Evolutionary conservation across 2,888 invertebrate genomes (phyloP), one percentile per base, ranked within the genome.

Genomic region (Trimorus sp.): DNA sequence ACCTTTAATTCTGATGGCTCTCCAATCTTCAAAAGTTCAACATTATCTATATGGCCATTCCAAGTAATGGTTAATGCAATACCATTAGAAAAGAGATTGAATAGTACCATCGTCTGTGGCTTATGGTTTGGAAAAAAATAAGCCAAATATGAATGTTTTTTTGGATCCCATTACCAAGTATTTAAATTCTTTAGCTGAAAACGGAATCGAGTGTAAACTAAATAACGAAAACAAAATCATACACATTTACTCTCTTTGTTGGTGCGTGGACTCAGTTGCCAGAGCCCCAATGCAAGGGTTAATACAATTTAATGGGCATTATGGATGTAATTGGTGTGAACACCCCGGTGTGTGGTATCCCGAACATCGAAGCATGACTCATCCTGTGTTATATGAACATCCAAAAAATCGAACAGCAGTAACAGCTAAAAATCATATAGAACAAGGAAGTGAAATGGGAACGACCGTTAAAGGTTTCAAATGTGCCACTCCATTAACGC

Each of bases 311-410:
- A 84, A 84, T 48, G 84, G 79, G 0, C 15, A 59, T 14, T 82
- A 60, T 54, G 79, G 82, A 8, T 84, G 84, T 56, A 77, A 60
- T 49, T 84, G 82, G 82, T 84, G 83, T 62, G 42, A 73, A 4
- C 79, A 83, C 63, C 51, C 78, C 16, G 83, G 83, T 42, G 49
- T 48, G 16, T 82, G 60, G 53, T 60, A 14, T 36, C 0, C 14
- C 11, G 42, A 56, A 16, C 3, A 15, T 45, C 14, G 4, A 16
- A 38, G 49, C 49, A 51, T 36, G 51, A 70, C 38, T 40, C 60
- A 70, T 51, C 60, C 70, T 8, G 15, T 59, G 15, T 45, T 69
- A 4, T 60, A 76, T 0, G 12, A 37, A 45, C 7, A 51, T 51
- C 16, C 14, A 1, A n/a, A 60, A 16, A 16, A 1, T 51, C 38